Conservation (phyloP, 1,140 invertebrate genomes). For the Sycophaga agraensis region DNA sequence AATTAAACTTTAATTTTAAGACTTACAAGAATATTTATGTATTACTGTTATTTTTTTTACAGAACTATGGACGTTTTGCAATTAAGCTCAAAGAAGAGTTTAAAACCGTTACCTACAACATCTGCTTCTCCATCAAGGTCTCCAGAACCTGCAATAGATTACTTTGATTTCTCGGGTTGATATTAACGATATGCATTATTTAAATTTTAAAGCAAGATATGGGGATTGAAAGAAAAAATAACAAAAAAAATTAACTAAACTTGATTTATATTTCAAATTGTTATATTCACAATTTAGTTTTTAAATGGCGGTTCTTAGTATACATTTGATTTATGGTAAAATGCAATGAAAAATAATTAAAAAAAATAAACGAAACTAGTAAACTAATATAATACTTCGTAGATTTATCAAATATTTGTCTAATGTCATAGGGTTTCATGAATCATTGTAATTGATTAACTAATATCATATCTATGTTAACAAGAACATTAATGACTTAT, state of each 20-base stretch:
- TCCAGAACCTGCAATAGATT: slow-evolving; percentile 40
- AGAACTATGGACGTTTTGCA: slow-evolving; percentile 46
- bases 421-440: not conserved
- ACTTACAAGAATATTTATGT: not conserved
- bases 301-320: not conserved
- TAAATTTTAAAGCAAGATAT: not conserved
- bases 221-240: slow-evolving; percentile 2
- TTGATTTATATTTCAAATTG: slow-evolving; percentile 2
- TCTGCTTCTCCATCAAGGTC: slow-evolving; percentile 32
- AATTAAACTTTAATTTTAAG: too few relatives aligned
- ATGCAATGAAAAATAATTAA: slow-evolving; percentile 2
- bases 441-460: not conserved
- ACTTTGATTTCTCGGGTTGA: slow-evolving; percentile 34
- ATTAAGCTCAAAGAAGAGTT: slow-evolving; percentile 40
- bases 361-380: not conserved
- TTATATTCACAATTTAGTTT: slow-evolving; percentile 1
- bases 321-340: not conserved
- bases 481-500: not conserved
- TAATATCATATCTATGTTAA: slow-evolving; percentile 1
- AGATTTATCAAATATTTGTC: not conserved
- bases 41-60: slow-evolving; percentile 14
- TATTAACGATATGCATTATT: not conserved
- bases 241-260: not conserved
- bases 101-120: slow-evolving; percentile 35
- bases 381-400: not conserved